Conservation (phyloP, 2,888 invertebrate species). For the Pilophorus perplexus region DNA sequence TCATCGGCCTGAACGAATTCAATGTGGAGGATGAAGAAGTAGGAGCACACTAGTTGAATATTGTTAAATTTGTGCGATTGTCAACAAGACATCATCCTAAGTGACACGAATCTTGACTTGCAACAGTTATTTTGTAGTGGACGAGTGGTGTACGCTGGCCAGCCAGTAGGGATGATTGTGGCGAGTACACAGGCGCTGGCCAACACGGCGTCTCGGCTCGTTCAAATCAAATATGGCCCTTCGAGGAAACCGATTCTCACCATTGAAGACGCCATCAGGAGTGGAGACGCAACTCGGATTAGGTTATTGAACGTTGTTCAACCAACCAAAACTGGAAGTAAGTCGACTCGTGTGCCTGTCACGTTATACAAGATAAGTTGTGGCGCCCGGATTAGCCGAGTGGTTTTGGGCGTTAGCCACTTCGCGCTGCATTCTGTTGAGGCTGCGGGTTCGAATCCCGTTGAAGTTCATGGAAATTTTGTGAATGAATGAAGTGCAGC, state of each 20-base stretch:
- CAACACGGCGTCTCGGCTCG: constrained; percentile 59
- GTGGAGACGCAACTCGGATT: constrained; percentile 44
- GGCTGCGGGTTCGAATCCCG: too few species aligned
- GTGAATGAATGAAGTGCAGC: too few species aligned
- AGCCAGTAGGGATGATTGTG: constrained; percentile 71
- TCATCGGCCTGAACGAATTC: constrained; percentile 48
- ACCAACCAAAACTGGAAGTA: constrained; percentile 5
- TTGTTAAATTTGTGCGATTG: too few species aligned
- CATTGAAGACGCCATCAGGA: constrained; percentile 45
- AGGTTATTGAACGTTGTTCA: neutral
- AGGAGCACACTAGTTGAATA: too few species aligned
- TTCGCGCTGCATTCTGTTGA: too few species aligned
- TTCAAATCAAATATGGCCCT: constrained; percentile 59
- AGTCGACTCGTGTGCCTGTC: too few species aligned
- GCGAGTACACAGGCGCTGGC: constrained; percentile 63
- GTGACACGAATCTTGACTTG: too few species aligned
- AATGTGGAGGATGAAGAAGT: constrained; percentile 44
- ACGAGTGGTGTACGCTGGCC: constrained; percentile 63
- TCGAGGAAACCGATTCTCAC: constrained; percentile 49
- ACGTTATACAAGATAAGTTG: too few species aligned
- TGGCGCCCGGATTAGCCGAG: too few species aligned
- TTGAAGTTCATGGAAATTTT: too few species aligned
- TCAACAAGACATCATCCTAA: too few species aligned
- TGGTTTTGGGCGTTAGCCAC: too few species aligned
- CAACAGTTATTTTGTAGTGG: constrained; percentile 48